Evolutionary conservation across 2,888 invertebrate species (phyloP), one percentile per base, ranked within the genome.

Genomic region (Apodemia zela): DNA sequence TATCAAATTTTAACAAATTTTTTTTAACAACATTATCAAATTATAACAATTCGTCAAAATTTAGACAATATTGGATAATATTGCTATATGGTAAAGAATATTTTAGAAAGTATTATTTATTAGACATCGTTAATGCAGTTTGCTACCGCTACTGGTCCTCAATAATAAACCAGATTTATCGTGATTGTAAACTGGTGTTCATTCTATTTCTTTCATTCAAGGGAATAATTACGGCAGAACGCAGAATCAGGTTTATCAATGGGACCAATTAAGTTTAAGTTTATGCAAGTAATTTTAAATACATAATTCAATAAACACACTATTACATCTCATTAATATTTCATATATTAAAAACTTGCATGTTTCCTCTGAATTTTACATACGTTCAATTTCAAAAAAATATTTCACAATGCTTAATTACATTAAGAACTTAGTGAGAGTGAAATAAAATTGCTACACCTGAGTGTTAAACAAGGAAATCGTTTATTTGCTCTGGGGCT

Each of bases 401-500:
- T 47, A 47, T 17, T n/a, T 7, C 45, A 17, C 1, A 13, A 38
- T 13, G 13, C 2, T 33, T 42, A 5, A 42, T 42, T 42, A 42
- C 42, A 42, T 42, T 5, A 15, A 42, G 15, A 42, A 15, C 4
- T 42, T 4, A 42, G 15, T 38, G 38, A n/a, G 15, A 45, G 13
- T n/a, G n/a, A 45, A n/a, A 17, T 8, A 17, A 17, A 8, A 17
- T 47, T 15, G 4, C 15, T 38, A 13, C 38, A 38, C 0, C 38
- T 15, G 15, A 38, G 1, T 45, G n/a, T 6, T 7, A 17, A 17
- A n/a, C 10, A 2, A 17, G 17, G 47, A 47, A 47, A 47, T 47
- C 47, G 47, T 47, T 47, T 47, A 17, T 47, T 47, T 47, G 57
- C 57, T 54, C 54, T 15, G 21, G 21, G 54, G 29, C n/a, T 60